Evolutionary conservation across 2,113 vertebrate genomes (phyloP).

Genomic region (Hystrix brachyura): DNA sequence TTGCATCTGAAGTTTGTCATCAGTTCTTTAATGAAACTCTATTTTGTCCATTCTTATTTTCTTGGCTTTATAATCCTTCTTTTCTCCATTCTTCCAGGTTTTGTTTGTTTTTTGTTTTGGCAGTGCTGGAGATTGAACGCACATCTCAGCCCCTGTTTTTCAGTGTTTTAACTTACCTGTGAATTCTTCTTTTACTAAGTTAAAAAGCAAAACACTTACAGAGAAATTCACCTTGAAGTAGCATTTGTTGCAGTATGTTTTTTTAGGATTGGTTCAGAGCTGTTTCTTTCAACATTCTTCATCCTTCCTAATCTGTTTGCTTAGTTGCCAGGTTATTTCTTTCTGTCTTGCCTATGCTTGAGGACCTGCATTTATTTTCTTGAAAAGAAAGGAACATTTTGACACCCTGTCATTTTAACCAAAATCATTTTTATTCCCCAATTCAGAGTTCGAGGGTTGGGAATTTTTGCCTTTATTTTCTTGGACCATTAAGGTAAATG

Average conservation of each 20-base stretch:
- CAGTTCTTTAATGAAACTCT: not conserved
- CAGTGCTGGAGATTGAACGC: not conserved
- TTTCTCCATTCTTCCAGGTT: not conserved
- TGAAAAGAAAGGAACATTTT: conserved; percentile 19
- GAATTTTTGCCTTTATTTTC: not conserved
- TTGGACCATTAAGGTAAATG: not conserved
- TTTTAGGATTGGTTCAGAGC: conserved; percentile 4
- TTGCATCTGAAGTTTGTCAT: conserved; percentile 24
- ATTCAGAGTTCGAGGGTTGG: not conserved
- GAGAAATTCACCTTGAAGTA: conserved; percentile 8
- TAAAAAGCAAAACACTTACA: conserved; percentile 4
- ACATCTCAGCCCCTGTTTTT: not conserved
- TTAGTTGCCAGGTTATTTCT: not conserved
- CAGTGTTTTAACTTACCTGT: conserved; percentile 32
- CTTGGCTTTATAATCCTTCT: not conserved
- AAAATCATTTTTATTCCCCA: not conserved
- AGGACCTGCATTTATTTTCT: not conserved
- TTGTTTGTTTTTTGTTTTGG: not conserved
- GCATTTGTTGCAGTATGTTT: not conserved
- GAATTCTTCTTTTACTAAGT: conserved; percentile 16
- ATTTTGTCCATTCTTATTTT: not conserved
- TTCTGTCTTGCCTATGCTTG: not conserved
- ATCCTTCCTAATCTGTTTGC: not conserved
- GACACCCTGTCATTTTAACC: not conserved
- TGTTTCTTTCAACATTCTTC: not conserved